A percentile compares a stretch with the other conserved stretches of the same genome.
These are phyloP conservation scores for Bruchidius siliquastri DNA, from an alignment of 2,888 invertebrate species.

Conservation along the genomic window DNA sequence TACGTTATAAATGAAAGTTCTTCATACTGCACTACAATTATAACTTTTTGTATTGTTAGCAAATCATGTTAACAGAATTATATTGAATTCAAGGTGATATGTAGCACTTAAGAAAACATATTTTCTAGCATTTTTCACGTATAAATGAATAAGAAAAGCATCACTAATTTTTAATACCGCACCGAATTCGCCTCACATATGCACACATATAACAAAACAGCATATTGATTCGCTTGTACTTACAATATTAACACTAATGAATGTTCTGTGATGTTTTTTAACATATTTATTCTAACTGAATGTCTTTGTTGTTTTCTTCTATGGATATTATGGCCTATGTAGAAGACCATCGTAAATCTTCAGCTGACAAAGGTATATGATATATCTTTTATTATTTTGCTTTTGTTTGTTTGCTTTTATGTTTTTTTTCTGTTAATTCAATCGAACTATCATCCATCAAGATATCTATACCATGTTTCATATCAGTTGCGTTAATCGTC, in stretches of 20 bases:
- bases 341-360: constrained; percentile 36
- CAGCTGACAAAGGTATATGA: constrained; percentile 38
- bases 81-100: no score
- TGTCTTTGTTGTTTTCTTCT: constrained; percentile 30
- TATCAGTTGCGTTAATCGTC: neutral
- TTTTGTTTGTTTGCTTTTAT: neutral
- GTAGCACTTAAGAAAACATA: no score
- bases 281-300: constrained; percentile 22
- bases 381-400: constrained; percentile 6
- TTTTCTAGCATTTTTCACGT: no score
- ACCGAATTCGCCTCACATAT: neutral
- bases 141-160: no score
- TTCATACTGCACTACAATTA: no score
- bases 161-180: neutral
- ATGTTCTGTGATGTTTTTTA: constrained; percentile 16
- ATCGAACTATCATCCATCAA: neutral
- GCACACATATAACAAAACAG: neutral
- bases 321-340: constrained; percentile 30
- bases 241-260: neutral
- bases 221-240: neutral
- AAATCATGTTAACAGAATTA: no score
- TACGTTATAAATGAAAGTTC: no score
- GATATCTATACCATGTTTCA: neutral
- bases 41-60: no score
- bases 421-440: neutral